Evolutionary conservation across 2,888 invertebrate species (phyloP).

Genomic region (Octonoba sinensis): DNA sequence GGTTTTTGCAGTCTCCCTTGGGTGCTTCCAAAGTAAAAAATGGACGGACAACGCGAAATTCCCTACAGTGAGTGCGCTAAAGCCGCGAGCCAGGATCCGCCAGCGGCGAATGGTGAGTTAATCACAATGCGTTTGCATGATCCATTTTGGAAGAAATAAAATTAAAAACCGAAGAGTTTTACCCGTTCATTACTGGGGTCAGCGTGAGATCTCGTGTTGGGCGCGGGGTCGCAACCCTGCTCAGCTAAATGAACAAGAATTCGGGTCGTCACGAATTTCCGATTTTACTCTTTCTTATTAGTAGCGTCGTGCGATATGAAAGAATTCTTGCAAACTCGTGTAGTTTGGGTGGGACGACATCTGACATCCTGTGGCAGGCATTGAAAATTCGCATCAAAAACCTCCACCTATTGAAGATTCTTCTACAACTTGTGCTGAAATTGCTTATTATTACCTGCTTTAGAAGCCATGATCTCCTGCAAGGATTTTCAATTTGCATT

Average conservation of each 20-base stretch:
- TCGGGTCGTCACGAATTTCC: conserved; percentile 62
- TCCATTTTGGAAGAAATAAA: conserved; percentile 44
- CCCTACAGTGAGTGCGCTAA: no score
- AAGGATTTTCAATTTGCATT: conserved; percentile 57
- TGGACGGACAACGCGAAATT: no score
- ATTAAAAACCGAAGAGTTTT: conserved; percentile 18
- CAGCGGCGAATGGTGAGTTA: conserved; percentile 1
- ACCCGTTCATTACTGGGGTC: conserved; percentile 51
- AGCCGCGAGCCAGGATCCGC: no score
- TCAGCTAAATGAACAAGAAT: conserved; percentile 59
- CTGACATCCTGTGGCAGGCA: conserved; percentile 48
- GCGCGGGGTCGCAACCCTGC: conserved; percentile 48
- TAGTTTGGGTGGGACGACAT: conserved; percentile 55
- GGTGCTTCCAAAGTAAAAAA: no score
- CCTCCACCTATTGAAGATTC: conserved; percentile 29
- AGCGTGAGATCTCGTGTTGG: conserved; percentile 33
- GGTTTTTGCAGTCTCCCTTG: no score
- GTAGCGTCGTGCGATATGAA: conserved; percentile 60
- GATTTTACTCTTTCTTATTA: conserved; percentile 56
- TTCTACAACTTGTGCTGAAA: conserved; percentile 7
- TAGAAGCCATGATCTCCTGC: conserved; percentile 24
- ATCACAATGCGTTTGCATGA: conserved; percentile 39
- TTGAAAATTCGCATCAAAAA: conserved; percentile 54
- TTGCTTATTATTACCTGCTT: conserved; percentile 52
- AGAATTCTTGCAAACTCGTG: conserved; percentile 48